These are phyloP conservation scores for Galeopsomyia nigrocyanea DNA, from an alignment of 2,888 invertebrate species.

Conservation along the genomic window DNA sequence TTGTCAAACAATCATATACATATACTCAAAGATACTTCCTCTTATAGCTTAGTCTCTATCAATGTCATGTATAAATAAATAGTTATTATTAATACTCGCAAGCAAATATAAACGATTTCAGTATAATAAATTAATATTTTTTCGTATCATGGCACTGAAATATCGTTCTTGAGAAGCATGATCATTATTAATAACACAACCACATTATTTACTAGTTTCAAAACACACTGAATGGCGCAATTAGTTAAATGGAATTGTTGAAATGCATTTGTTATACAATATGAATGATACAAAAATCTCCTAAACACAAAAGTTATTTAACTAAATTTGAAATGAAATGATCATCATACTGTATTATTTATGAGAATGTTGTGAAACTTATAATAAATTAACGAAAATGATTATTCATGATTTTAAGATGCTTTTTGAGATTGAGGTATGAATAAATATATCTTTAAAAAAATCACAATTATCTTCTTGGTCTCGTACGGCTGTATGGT, in stretches of 20 bases:
- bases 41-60: slow-evolving; percentile 23
- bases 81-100: slow-evolving; percentile 41
- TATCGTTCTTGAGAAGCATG: slow-evolving; percentile 20
- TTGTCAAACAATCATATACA: slow-evolving; percentile 38
- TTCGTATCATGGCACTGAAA: slow-evolving; percentile 36
- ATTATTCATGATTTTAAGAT: slow-evolving; percentile 39
- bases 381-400: slow-evolving; percentile 38
- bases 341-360: slow-evolving; percentile 7
- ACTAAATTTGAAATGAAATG: slow-evolving; percentile 3
- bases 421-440: slow-evolving; percentile 30
- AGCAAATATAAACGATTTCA: background rate
- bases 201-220: slow-evolving; percentile 17
- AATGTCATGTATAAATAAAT: slow-evolving; percentile 32
- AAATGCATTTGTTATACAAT: slow-evolving; percentile 38
- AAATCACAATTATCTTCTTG: slow-evolving; percentile 62
- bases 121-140: slow-evolving; percentile 31
- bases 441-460: slow-evolving; percentile 30
- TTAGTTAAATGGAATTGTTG: slow-evolving; percentile 41
- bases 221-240: slow-evolving; percentile 31
- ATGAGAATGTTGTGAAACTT: slow-evolving; percentile 34
- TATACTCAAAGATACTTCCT: slow-evolving; percentile 42
- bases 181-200: slow-evolving; percentile 21
- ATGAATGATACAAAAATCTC: slow-evolving; percentile 26
- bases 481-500: slow-evolving; percentile 64
- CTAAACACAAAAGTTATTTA: slow-evolving; percentile 21